Evolutionary conservation across 2,888 invertebrate species (phyloP).

Genomic region (Kryphioiulus occultus): DNA sequence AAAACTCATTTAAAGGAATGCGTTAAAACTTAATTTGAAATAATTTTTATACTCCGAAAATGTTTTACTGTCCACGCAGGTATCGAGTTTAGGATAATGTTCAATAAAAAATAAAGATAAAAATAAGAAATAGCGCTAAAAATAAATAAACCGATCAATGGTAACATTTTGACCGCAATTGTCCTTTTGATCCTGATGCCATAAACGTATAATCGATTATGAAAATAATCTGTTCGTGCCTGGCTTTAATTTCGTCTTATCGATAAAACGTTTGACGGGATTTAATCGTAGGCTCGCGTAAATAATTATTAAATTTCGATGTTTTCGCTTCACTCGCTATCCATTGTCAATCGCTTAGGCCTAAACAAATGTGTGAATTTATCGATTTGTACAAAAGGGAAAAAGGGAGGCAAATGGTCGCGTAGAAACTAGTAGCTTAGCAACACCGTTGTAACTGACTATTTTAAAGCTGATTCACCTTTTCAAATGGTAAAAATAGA

Average conservation of each 20-base stretch:
- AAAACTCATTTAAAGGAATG: no score
- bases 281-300: background rate
- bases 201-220: no score
- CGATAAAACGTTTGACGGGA: background rate
- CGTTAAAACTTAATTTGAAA: no score
- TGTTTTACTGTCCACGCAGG: no score
- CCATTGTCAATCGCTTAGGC: background rate
- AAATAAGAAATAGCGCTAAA: no score
- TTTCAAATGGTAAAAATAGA: background rate
- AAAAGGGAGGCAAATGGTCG: background rate
- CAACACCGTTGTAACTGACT: background rate
- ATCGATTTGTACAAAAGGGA: background rate
- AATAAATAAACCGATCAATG: no score
- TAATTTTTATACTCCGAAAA: no score
- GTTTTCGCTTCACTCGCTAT: background rate
- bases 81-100: no score
- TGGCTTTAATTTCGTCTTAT: background rate
- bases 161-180: no score
- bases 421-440: slow-evolving; percentile 6
- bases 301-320: background rate
- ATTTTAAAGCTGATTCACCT: background rate
- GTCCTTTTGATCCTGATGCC: no score
- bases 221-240: no score
- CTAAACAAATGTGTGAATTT: background rate
- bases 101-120: no score